These are phyloP conservation scores for Ctenodactylus gundi DNA, from an alignment of 2,113 vertebrate genomes.

Conservation along the genomic window DNA sequence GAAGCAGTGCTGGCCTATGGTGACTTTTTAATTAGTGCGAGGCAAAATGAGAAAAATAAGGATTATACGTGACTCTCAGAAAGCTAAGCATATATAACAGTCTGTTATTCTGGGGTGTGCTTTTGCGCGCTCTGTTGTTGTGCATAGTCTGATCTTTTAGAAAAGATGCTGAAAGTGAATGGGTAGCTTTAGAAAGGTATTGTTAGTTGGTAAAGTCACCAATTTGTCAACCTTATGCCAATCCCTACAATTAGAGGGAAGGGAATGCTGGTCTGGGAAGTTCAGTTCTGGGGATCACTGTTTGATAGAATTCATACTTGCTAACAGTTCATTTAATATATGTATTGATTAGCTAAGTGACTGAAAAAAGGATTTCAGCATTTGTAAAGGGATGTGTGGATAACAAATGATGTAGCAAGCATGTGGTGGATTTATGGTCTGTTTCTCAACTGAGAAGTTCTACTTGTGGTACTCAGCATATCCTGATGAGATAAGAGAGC, in stretches of 20 bases:
- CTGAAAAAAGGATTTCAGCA: neutral
- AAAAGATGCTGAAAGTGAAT: constrained; percentile 49
- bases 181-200: constrained; percentile 1
- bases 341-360: neutral
- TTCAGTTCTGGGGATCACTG: neutral
- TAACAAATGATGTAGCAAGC: neutral
- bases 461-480: neutral
- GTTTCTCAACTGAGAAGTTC: neutral
- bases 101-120: neutral
- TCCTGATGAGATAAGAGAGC: constrained; percentile 45
- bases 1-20: neutral
- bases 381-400: neutral
- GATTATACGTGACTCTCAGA: neutral
- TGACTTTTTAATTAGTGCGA: neutral
- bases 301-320: constrained; percentile 32
- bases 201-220: constrained; percentile 9
- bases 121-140: neutral
- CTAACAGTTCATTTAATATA: constrained; percentile 11
- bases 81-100: neutral
- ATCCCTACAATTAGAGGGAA: neutral
- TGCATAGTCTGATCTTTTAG: constrained; percentile 17
- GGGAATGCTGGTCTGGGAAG: constrained; percentile 2
- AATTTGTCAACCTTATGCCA: neutral
- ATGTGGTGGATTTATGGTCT: neutral
- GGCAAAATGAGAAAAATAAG: constrained; percentile 8